These are phyloP conservation scores for Nestor notabilis DNA, from an alignment of 2,113 vertebrate species.

Conservation along the genomic window DNA sequence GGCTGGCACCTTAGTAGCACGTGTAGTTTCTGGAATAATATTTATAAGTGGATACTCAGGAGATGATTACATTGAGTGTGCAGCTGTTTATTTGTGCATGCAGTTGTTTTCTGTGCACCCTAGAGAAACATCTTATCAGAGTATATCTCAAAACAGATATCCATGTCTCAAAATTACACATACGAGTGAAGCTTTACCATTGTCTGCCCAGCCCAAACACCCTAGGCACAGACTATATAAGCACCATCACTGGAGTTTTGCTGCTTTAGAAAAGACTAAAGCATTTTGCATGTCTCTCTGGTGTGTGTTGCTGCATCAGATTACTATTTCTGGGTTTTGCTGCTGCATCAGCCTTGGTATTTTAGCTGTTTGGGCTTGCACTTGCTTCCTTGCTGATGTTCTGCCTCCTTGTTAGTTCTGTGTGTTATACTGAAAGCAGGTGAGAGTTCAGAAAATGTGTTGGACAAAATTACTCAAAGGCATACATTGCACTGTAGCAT, in stretches of 20 bases:
- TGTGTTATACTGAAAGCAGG: not conserved
- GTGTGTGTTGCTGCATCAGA: not conserved
- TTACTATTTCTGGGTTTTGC: not conserved
- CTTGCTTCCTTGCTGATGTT: not conserved
- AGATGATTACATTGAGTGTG: not conserved
- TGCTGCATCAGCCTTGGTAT: slow-evolving; percentile 13
- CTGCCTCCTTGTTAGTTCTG: not conserved
- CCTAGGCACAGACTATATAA: not conserved
- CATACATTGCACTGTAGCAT: not conserved
- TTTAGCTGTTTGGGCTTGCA: not conserved
- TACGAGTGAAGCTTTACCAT: not conserved
- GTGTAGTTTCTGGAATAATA: not conserved
- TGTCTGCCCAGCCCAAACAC: not conserved
- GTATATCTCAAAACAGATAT: not conserved
- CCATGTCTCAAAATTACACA: not conserved
- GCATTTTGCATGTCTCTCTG: not conserved
- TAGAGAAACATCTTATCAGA: not conserved
- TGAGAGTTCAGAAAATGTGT: not conserved
- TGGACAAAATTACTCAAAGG: not conserved
- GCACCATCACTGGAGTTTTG: not conserved
- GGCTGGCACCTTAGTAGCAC: not conserved
- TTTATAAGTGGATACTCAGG: not conserved
- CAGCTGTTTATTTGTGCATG: not conserved
- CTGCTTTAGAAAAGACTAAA: not conserved
- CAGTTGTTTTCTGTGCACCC: not conserved